Base-by-base conservation (phyloP, 2,113 vertebrate species). In the Gambusia holbrooki region DNA sequence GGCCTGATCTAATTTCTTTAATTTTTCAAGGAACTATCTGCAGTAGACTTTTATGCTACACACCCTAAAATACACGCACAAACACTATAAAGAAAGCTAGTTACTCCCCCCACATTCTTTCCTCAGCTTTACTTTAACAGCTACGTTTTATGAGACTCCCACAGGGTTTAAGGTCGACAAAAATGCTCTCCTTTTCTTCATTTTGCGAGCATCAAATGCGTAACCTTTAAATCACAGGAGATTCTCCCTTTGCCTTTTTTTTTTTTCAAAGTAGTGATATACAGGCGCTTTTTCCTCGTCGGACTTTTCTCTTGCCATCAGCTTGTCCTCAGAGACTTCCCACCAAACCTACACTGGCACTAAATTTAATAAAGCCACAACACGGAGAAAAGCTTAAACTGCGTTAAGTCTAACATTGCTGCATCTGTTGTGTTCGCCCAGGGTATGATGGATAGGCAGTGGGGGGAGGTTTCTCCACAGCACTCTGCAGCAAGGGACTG, bases 171-270 rank as follows among this genome's bases (percentile, higher is more conserved):
- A 68, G 51, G 51, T 54, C 74, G 76, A 63, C 69, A 28, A 84
- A 84, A 80, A 51, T 68, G 40, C 73, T 76, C 71, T 42, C n/a
- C 72, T 87, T 89, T 85, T 83, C 77, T 81, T 76, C 72, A 71
- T 77, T 84, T 84, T 80, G 74, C 62, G 77, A 42, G 51, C 82
- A 73, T 89, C 83, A 78, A 77, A 89, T 64, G 51, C 28, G 37
- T 82, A 85, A 89, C 90, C 88, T 91, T 89, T 76, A 81, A 90
- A 86, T 84, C 86, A 69, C 84, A 66, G 67, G 84, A 82, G 84
- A 89, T 61, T 79, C 40, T 68, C 60, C 65, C 35, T 74, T 75
- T 68, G 62, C 81, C 74, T 76, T 80, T 84, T 33, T 79, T 27
- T 77, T 45, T 33, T 79, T 77, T 45, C 68, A 77, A 67, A 67